A percentile compares a stretch with the other conserved stretches of the same genome.
phyloP scores from a whole-genome alignment of 2,888 invertebrate species.

The Melipona bicolor region DNA sequence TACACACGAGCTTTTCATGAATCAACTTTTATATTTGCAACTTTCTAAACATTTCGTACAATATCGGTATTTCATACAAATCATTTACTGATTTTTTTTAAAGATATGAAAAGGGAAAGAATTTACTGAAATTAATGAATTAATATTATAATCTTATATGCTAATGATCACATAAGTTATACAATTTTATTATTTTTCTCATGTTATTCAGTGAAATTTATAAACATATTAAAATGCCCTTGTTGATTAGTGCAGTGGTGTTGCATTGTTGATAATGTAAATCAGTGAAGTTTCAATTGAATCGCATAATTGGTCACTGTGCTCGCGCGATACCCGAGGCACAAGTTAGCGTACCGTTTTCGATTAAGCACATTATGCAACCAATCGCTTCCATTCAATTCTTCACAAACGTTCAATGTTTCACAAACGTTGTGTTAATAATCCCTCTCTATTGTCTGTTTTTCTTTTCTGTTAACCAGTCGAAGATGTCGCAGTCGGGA shows the following conservation, averaged over 20 bases:
- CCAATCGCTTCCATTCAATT: slow-evolving; percentile 4
- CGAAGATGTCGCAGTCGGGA: slow-evolving; percentile 90
- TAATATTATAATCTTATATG: background rate
- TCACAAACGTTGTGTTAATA: background rate
- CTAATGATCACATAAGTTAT: background rate
- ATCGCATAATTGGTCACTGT: slow-evolving; percentile 32
- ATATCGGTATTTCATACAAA: background rate
- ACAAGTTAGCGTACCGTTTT: slow-evolving; percentile 24
- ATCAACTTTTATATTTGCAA: background rate
- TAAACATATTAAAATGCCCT: slow-evolving; percentile 8
- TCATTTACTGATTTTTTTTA: background rate
- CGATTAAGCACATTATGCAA: slow-evolving; percentile 20
- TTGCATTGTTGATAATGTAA: slow-evolving; percentile 29
- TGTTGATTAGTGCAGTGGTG: slow-evolving; percentile 6
- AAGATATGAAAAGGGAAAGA: background rate
- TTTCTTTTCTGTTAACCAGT: slow-evolving; percentile 82
- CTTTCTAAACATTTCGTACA: background rate
- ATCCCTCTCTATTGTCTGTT: slow-evolving; percentile 29
- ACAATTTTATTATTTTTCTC: background rate
- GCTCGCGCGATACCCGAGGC: slow-evolving; percentile 20
- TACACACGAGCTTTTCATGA: background rate
- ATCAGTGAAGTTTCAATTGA: slow-evolving; percentile 37
- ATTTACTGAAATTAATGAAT: background rate
- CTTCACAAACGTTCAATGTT: background rate
- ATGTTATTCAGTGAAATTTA: background rate